Conservation (phyloP, 2,797 vertebrate species). For the Silurus lanzhouensis region DNA sequence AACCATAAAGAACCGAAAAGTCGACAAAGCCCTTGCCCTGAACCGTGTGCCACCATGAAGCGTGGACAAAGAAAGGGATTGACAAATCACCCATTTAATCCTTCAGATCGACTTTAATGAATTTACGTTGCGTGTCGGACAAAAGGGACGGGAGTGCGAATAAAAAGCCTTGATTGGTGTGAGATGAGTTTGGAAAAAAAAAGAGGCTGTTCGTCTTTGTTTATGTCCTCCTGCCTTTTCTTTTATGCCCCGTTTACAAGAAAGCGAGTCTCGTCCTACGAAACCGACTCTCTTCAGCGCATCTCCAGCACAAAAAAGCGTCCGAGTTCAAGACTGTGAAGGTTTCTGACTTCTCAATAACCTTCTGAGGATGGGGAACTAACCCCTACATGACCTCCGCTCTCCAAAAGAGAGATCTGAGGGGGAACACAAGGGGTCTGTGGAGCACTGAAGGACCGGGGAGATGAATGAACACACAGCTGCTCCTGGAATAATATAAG, state of each 20-base stretch:
- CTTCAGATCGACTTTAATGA: constrained; percentile 82
- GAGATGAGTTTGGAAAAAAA: constrained; percentile 76
- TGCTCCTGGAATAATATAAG: neutral
- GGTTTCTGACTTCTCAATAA: constrained; percentile 81
- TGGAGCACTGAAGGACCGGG: constrained; percentile 52
- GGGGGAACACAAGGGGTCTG: constrained; percentile 70
- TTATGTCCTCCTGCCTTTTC: constrained; percentile 78
- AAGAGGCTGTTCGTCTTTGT: constrained; percentile 80
- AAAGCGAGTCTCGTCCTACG: constrained; percentile 67
- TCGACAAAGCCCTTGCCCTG: constrained; percentile 71
- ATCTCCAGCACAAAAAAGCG: constrained; percentile 63
- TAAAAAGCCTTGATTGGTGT: constrained; percentile 81
- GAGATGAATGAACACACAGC: neutral
- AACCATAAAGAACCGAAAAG: constrained; percentile 17
- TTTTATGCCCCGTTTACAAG: constrained; percentile 76
- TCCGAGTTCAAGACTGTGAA: constrained; percentile 73
- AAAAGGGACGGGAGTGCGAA: constrained; percentile 69
- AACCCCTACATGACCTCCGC: constrained; percentile 80
- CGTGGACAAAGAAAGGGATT: constrained; percentile 74
- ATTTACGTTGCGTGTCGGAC: constrained; percentile 79
- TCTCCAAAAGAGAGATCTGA: constrained; percentile 68
- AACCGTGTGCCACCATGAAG: constrained; percentile 82
- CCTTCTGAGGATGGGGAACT: constrained; percentile 77
- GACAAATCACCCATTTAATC: constrained; percentile 80
- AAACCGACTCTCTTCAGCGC: constrained; percentile 70